A percentile compares a stretch with the other conserved stretches of the same genome.
phyloP scores from a whole-genome alignment of 2,113 vertebrate genomes.

The Amphiprion ocellaris region DNA sequence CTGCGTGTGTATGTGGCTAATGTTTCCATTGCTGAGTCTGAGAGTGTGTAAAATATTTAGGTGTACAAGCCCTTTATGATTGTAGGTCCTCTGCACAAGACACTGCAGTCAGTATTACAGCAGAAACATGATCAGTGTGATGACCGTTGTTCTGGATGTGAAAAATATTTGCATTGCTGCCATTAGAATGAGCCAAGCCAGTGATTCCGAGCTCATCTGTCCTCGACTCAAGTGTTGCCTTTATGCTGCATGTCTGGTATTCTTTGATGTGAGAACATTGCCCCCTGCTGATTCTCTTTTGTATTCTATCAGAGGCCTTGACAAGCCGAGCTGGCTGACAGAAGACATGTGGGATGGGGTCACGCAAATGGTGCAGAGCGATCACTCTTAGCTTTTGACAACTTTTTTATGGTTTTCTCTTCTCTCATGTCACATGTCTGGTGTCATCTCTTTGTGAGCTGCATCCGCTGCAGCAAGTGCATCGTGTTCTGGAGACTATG shows the following conservation, averaged over 20 bases:
- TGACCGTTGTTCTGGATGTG: slow-evolving; percentile 42
- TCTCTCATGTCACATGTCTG: slow-evolving; percentile 14
- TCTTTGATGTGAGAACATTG: slow-evolving; percentile 83
- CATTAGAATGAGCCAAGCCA: slow-evolving; percentile 42
- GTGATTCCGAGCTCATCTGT: slow-evolving; percentile 58
- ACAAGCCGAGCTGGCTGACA: slow-evolving; percentile 53
- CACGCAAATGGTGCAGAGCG: slow-evolving; percentile 11
- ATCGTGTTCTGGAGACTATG: not conserved
- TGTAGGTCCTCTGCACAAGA: slow-evolving; percentile 26
- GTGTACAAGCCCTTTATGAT: slow-evolving; percentile 28
- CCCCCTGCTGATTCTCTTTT: slow-evolving; percentile 81
- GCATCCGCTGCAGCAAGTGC: slow-evolving; percentile 1
- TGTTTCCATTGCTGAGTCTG: slow-evolving; percentile 21
- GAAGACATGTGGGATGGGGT: slow-evolving; percentile 38
- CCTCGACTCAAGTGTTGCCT: slow-evolving; percentile 53
- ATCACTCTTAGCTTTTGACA: slow-evolving; percentile 50
- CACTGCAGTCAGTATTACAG: slow-evolving; percentile 29
- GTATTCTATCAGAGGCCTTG: slow-evolving; percentile 33
- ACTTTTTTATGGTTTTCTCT: slow-evolving; percentile 2
- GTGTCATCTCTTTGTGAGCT: slow-evolving; percentile 15
- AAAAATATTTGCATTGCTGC: slow-evolving; percentile 55
- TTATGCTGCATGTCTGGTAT: slow-evolving; percentile 38
- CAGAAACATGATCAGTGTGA: slow-evolving; percentile 40
- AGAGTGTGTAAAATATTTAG: slow-evolving; percentile 61
- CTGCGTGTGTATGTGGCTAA: slow-evolving; percentile 27